These are phyloP conservation scores for Scolopax rusticola DNA, from an alignment of 2,797 vertebrate species.

Conservation along the genomic window DNA sequence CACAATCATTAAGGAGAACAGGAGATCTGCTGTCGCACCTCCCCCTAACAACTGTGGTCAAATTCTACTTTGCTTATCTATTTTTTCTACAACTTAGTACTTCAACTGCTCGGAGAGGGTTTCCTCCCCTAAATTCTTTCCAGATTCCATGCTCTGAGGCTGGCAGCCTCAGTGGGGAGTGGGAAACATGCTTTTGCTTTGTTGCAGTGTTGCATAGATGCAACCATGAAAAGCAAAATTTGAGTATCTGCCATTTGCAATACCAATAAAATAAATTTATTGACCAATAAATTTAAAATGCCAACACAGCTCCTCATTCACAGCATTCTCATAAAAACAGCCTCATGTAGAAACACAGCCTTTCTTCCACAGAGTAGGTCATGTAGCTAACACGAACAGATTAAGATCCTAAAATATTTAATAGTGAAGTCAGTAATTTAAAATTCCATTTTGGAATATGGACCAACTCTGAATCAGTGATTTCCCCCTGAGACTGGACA, in stretches of 20 bases:
- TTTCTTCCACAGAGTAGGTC: neutral
- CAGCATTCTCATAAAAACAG: neutral
- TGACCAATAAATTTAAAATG: neutral
- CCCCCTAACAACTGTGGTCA: neutral
- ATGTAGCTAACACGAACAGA: neutral
- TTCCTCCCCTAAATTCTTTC: neutral
- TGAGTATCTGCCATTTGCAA: neutral
- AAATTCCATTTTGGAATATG: neutral
- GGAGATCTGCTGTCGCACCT: neutral
- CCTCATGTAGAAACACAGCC: neutral
- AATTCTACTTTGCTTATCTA: neutral
- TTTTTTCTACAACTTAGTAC: neutral
- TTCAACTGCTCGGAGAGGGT: neutral
- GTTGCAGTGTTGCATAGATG: neutral
- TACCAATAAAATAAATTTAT: neutral
- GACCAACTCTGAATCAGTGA: neutral
- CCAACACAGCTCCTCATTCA: neutral
- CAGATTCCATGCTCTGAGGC: neutral
- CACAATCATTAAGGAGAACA: neutral
- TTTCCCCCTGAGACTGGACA: neutral
- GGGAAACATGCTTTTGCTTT: neutral
- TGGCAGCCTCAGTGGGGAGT: neutral
- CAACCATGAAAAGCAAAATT: neutral
- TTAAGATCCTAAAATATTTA: conserved; percentile 19
- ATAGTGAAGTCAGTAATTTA: neutral